These are phyloP conservation scores for Diplodus sargus DNA, from an alignment of 2,797 vertebrate genomes.

Conservation along the genomic window DNA sequence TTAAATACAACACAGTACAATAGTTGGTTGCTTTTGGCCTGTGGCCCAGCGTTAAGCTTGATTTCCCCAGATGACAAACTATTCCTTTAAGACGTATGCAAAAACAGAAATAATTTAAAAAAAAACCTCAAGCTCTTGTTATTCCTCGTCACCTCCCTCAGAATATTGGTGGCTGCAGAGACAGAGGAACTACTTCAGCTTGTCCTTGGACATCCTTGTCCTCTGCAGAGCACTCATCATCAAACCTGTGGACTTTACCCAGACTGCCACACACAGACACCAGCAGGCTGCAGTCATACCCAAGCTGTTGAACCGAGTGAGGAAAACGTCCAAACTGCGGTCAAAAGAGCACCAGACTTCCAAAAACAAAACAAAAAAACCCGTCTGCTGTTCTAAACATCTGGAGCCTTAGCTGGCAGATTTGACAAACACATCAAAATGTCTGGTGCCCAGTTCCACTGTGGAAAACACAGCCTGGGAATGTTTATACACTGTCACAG, in stretches of 20 bases:
- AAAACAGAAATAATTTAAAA: neutral
- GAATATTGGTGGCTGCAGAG: neutral
- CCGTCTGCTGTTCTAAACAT: constrained; percentile 4
- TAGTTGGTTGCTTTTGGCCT: too few relatives aligned
- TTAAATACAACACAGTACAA: too few relatives aligned
- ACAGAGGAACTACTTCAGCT: neutral
- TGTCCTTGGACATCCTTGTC: neutral
- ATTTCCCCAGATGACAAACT: neutral
- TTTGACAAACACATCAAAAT: constrained; percentile 11
- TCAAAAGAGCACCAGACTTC: constrained; percentile 2
- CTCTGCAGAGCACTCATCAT: neutral
- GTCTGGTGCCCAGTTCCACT: neutral
- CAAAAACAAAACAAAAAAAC: neutral
- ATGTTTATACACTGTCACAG: neutral
- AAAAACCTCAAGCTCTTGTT: neutral
- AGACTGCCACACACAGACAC: constrained; percentile 1
- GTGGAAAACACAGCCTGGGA: neutral
- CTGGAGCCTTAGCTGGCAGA: neutral
- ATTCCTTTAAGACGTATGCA: neutral
- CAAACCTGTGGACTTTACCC: constrained; percentile 1
- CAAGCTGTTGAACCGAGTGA: neutral
- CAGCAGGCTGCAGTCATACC: neutral
- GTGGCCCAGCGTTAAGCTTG: too few relatives aligned
- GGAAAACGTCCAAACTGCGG: neutral
- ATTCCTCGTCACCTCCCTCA: neutral